Base-by-base conservation (phyloP, 2,888 invertebrate species). In the Tipula lateralis region DNA sequence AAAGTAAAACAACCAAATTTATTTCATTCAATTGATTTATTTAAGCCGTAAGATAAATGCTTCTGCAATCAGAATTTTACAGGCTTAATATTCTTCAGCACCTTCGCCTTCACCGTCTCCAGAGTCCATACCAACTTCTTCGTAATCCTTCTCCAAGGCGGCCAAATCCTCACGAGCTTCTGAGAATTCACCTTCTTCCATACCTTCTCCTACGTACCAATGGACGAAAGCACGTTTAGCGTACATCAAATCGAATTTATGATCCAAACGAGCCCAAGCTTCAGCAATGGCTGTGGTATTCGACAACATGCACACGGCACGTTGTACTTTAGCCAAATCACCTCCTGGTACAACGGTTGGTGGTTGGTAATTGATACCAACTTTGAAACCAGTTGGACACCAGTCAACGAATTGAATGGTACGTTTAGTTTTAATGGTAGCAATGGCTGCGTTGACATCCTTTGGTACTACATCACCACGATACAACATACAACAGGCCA, bases 271-370 rank as follows among this genome's bases (percentile, higher is more conserved):
- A 29, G 97, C 97, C 98, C 98, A 98, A 66, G 98, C 98, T 91
- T 98, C 97, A 24, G 97, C 97, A 90, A 98, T 98, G 87, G 98
- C 97, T 6, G 98, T 98, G 87, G 98, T 99, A 92, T 98, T 98
- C 89, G 97, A 97, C 92, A 98, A 93, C 98, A 98, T 98, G 94
- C 98, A 99, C 29, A 99, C 97, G 87, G 98, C 97, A 88, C 98
- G 95, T 91, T 97, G 96, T 36, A 98, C 97, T 92, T 97, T 97
- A 86, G 98, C 97, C 90, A 97, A 91, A 90, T 98, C 97, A 32
- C 97, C 97, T 6, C 97, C 97, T n/a, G 98, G 98, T 84, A 98
- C 97, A 32, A 97, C 97, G 86, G 96, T 96, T 34, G 96, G 96
- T 85, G 96, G 96, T 91, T 97, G 97, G 92, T 97, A 97, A 93